Conservation (phyloP, 2,888 invertebrate genomes). For the Glyphotaelius pellucidus region DNA sequence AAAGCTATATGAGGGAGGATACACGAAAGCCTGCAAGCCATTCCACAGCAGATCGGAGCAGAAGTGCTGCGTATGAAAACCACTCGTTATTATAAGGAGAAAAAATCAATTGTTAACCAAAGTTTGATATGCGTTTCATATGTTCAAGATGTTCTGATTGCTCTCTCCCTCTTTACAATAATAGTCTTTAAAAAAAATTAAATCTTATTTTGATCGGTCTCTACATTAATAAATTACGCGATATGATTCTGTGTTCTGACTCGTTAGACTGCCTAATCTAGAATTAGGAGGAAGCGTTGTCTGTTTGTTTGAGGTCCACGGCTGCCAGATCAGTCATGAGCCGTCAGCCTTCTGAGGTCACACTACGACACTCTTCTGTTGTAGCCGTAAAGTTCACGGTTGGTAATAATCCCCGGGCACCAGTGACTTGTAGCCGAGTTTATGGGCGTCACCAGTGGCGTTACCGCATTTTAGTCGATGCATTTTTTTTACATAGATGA, state of each 20-base stretch:
- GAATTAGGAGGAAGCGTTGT: neutral
- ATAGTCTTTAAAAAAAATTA: no score
- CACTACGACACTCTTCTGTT: constrained; percentile 25
- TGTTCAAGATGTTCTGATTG: no score
- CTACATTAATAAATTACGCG: neutral
- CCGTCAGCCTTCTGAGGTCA: constrained; percentile 13
- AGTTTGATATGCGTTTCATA: no score
- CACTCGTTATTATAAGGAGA: no score
- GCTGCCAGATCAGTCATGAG: neutral
- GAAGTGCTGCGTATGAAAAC: no score
- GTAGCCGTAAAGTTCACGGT: constrained; percentile 38
- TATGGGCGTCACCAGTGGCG: neutral
- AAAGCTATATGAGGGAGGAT: no score
- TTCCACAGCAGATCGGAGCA: no score
- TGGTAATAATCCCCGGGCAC: constrained; percentile 14
- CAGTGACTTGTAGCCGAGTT: neutral
- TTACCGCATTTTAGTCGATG: neutral
- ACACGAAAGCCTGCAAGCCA: no score
- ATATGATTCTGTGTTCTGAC: neutral
- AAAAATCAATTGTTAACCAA: no score
- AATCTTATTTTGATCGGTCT: neutral
- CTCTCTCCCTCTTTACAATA: no score
- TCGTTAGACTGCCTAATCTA: neutral
- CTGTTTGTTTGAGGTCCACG: neutral
- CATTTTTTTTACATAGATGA: no score